Base-by-base conservation (phyloP, 2,888 invertebrate genomes). In the Pyrrhia umbra region DNA sequence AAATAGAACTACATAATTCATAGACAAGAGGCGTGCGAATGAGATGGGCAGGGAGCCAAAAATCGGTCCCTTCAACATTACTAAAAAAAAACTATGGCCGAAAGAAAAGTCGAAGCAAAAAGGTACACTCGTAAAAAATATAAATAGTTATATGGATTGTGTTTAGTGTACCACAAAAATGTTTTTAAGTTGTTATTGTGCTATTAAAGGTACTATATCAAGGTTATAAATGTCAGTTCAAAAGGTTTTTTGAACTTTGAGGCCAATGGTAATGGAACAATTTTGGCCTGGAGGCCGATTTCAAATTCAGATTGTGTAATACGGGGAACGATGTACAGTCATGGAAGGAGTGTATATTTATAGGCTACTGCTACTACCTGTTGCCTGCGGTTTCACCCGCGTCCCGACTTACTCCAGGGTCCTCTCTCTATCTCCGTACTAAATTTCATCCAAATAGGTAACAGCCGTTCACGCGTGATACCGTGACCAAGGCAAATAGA, bases 41-140 rank as follows among this genome's bases (percentile, higher is more conserved):
- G 76, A 37, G 45, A 39, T 65, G 76, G 72, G 73, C 76, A 73
- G 21, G 30, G 1, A 46, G 73, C 72, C 72, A 73, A 43, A 30
- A 40, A 5, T 15, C 39, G 21, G 9, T 30, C 30, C 13, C 30
- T 30, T 30, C 30, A 2, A 13, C 30, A 13, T 27, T n/a, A n/a
- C n/a, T n/a, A n/a, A n/a, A n/a, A n/a, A n/a, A n/a, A 27, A 27
- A 27, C 8, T 27, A 30, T 13, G 30, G 13, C 30, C 13, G 30
- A 30, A 30, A 30, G 30, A 30, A 30, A 30, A 30, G 0, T 30
- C 30, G 13, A 30, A 30, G 10, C 3, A 30, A 30, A n/a, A 30
- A 30, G 13, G 30, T 30, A 13, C 30, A 13, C 0, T 30, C 30
- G 13, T 30, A 30, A 30, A 30, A 30, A 27, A 9, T 0, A 2